phyloP scores from a whole-genome alignment of 1,140 invertebrate species.

The Brachionus manjavacas region DNA sequence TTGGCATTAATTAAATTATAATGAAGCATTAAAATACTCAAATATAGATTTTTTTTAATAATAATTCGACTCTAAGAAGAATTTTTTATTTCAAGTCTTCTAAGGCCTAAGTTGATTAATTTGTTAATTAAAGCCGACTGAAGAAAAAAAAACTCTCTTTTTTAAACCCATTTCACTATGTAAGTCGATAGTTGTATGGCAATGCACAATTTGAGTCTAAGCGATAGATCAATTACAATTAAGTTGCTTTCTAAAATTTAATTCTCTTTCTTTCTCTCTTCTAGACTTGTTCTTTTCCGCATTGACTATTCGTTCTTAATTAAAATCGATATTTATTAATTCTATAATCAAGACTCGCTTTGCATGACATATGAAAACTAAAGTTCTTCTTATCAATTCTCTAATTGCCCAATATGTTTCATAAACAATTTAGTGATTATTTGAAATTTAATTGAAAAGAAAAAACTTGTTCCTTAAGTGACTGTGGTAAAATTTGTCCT shows the following conservation, averaged over 20 bases:
- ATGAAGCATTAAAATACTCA: conserved; percentile 37
- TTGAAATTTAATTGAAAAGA: neutral
- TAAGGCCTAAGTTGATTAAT: conserved; percentile 37
- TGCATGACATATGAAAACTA: neutral
- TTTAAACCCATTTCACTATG: neutral
- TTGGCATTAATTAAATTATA: conserved; percentile 42
- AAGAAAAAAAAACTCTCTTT: neutral
- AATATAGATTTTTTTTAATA: conserved; percentile 13
- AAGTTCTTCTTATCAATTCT: neutral
- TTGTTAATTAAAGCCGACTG: conserved; percentile 36
- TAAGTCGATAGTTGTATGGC: neutral
- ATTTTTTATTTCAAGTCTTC: neutral
- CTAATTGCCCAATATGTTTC: neutral
- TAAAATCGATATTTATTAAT: neutral
- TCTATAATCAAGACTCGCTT: neutral
- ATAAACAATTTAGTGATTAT: neutral
- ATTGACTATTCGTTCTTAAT: neutral
- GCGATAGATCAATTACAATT: conserved; percentile 22
- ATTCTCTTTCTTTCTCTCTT: neutral
- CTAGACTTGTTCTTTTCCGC: neutral
- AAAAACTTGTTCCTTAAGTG: too few relatives aligned
- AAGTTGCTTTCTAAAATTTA: conserved; percentile 1
- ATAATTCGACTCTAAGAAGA: neutral
- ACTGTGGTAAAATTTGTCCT: too few relatives aligned
- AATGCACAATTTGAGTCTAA: neutral